Conservation (phyloP, 2,113 vertebrate species). For the Lycaon pictus region DNA sequence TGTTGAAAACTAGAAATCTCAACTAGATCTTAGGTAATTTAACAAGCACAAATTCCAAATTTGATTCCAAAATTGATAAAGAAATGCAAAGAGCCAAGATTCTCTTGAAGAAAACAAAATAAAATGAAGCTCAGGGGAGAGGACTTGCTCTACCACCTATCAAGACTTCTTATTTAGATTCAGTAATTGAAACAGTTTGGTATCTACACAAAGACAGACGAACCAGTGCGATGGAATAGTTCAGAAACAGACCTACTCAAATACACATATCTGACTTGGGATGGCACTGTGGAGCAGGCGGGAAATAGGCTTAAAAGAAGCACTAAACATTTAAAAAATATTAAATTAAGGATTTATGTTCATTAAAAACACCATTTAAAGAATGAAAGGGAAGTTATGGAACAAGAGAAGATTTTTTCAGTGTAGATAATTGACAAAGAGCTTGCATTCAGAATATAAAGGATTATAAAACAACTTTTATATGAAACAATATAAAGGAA, state of each 20-base stretch:
- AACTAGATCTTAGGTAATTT: background rate
- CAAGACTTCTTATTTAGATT: background rate
- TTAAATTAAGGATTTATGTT: conserved; percentile 6
- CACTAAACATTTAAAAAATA: background rate
- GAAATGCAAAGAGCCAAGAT: conserved; percentile 16
- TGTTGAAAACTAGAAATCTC: conserved; percentile 34
- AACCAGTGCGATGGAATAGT: background rate
- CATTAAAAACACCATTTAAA: background rate
- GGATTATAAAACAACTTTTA: conserved; percentile 21
- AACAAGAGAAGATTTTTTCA: conserved; percentile 41
- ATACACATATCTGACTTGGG: background rate
- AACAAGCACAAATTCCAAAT: conserved; percentile 1
- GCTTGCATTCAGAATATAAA: conserved; percentile 2
- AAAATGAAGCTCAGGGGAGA: background rate
- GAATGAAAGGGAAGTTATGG: background rate
- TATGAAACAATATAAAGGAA: background rate
- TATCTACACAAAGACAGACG: background rate
- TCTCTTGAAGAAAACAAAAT: conserved; percentile 48
- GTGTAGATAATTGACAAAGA: background rate
- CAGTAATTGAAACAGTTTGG: background rate
- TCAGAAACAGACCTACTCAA: background rate
- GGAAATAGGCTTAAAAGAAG: background rate
- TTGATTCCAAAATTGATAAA: background rate
- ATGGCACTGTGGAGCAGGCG: background rate
- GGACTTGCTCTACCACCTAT: background rate